Base-by-base conservation (phyloP, 2,113 vertebrate genomes). In the Menidia beryllina region DNA sequence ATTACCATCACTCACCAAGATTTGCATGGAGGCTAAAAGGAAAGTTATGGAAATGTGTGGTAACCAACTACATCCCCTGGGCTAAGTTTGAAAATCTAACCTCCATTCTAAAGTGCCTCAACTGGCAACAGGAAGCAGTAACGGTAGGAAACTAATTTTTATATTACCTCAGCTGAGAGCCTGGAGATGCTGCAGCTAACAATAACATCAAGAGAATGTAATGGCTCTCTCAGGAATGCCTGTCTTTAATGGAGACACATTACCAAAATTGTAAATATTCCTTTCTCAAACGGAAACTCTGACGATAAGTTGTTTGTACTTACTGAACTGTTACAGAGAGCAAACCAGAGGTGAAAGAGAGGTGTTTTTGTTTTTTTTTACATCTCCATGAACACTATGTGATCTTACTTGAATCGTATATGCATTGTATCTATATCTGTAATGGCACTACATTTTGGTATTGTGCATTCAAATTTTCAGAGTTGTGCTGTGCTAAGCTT, bases 41-140 rank as follows among this genome's bases (percentile, higher is more conserved):
- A 57, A 79, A 74, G 73, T 73, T 77, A 84, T 74, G 75, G 71
- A 86, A 89, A 89, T 83, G 64, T 71, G 69, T 4, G 27, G 75
- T 69, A 54, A 77, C 59, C 75, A 79, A 84, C 76, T 77, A 58
- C 67, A 51, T 73, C 74, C 85, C 58, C 55, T 72, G 59, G 76
- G 72, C 77, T 36, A 58, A 60, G 74, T 75, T 81, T 0, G 2
- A 71, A 85, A 72, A 68, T 75, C 38, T 81, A 56, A 72, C 70
- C 52, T 59, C 54, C 59, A 59, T 41, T 51, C 13, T 7, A 69
- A 47, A 59, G 50, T 79, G 55, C 58, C 41, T 82, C 50, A 70
- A 68, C 52, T 75, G 56, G 62, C 14, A 30, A 70, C n/a, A 51
- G 79, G 66, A 59, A 73, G 64, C n/a, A 6, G 49, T 8, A 69